phyloP scores from a whole-genome alignment of 2,888 invertebrate species.

The Sphaerophoria taeniata region DNA sequence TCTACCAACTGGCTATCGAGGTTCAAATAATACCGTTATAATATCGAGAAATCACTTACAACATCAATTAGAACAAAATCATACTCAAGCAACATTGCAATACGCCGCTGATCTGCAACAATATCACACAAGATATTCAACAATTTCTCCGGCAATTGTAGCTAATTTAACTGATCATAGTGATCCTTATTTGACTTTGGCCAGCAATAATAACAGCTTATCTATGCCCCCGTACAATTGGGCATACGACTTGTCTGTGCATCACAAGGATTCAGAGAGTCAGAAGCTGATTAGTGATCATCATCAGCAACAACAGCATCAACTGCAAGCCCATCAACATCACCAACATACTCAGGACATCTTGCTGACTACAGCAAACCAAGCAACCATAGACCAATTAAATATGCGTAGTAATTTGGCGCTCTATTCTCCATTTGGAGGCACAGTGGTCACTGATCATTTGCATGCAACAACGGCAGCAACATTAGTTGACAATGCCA shows the following conservation, averaged over 20 bases:
- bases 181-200: conserved; percentile 77
- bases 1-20: conserved; percentile 80
- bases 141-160: conserved; percentile 66
- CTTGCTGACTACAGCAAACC: conserved; percentile 74
- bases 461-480: conserved; percentile 65
- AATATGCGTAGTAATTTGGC: conserved; percentile 80
- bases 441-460: conserved; percentile 54
- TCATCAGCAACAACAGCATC: conserved; percentile 19
- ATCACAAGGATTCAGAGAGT: conserved; percentile 76
- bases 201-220: conserved; percentile 76
- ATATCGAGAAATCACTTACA: conserved; percentile 78
- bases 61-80: conserved; percentile 76
- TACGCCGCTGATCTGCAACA: conserved; percentile 55
- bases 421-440: conserved; percentile 76
- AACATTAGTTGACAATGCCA: conserved; percentile 68
- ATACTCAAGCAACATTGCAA: conserved; percentile 55
- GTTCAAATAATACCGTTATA: conserved; percentile 81
- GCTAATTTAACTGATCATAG: conserved; percentile 64
- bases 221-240: conserved; percentile 76
- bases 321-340: conserved; percentile 70
- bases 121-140: conserved; percentile 54
- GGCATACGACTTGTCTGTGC: conserved; percentile 77
- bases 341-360: conserved; percentile 77
- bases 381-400: conserved; percentile 65
- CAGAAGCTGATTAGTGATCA: conserved; percentile 41